A percentile compares a stretch with the other conserved stretches of the same genome.
These are phyloP conservation scores for Eupithecia vulgata DNA, from an alignment of 2,888 invertebrate genomes.

Conservation along the genomic window DNA sequence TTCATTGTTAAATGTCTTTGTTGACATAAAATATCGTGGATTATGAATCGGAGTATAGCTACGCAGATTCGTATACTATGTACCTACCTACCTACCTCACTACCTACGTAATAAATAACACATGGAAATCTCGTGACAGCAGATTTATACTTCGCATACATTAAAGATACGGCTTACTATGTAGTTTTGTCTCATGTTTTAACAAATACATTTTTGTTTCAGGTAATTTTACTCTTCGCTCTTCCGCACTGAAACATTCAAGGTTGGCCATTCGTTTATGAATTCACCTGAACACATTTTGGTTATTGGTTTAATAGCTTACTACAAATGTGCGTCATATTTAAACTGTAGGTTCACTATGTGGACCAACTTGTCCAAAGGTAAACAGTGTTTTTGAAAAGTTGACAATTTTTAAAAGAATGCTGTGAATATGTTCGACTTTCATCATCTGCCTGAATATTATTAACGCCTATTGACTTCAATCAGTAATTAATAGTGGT, in stretches of 20 bases:
- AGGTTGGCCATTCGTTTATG: constrained; percentile 56
- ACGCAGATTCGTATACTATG: background rate
- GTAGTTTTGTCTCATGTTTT: constrained; percentile 8
- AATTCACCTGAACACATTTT: constrained; percentile 63
- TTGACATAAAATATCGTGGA: too few relatives aligned
- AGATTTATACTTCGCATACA: constrained; percentile 1
- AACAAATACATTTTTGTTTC: constrained; percentile 55
- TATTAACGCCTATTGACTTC: background rate
- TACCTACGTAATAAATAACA: background rate
- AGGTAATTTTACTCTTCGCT: constrained; percentile 60
- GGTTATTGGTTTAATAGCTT: constrained; percentile 41
- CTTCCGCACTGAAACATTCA: constrained; percentile 49
- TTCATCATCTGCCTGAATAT: background rate
- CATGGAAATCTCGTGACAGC: background rate
- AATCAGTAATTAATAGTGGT: too few relatives aligned
- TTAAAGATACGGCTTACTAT: constrained; percentile 3
- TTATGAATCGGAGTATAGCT: background rate
- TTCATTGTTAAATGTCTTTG: too few relatives aligned
- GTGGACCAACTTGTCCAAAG: background rate
- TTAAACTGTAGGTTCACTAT: background rate
- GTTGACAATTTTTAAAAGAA: background rate
- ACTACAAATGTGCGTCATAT: constrained; percentile 38
- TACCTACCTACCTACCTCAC: background rate
- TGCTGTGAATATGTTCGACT: background rate
- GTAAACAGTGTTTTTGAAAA: background rate